Percentiles rank a stretch among this genome's conserved stretches.
Conservation (phyloP, 2,113 vertebrate species). For the Apodemus sylvaticus region DNA sequence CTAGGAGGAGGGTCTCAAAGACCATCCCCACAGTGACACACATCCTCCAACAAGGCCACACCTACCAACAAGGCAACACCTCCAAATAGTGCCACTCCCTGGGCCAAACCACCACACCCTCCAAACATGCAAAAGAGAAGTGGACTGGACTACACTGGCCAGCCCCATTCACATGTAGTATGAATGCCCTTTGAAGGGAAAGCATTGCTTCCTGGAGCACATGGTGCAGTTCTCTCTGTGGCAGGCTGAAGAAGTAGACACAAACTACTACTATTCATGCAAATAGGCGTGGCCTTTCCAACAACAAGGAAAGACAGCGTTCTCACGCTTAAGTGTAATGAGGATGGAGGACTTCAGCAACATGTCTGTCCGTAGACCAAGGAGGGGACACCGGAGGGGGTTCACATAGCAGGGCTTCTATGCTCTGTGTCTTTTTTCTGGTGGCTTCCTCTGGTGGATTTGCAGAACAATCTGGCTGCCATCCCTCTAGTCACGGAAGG, state of each 20-base stretch:
- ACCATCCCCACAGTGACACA: no score
- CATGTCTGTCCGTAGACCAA: not conserved
- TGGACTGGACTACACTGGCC: not conserved
- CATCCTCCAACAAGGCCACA: no score
- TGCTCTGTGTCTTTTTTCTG: not conserved
- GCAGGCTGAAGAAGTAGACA: not conserved
- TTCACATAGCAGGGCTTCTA: not conserved
- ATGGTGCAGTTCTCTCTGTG: not conserved
- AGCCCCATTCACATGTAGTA: not conserved
- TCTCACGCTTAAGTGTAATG: not conserved
- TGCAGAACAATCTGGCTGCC: not conserved
- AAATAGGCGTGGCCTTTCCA: not conserved
- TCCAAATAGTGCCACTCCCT: no score
- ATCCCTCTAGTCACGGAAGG: not conserved
- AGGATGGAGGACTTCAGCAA: not conserved
- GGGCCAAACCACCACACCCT: no score
- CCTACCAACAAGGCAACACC: no score
- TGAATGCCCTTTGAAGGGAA: not conserved
- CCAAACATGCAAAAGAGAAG: not conserved
- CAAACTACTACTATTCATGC: not conserved
- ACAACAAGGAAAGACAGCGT: not conserved
- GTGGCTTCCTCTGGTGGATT: not conserved
- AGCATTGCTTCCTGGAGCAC: not conserved
- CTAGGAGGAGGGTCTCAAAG: no score
- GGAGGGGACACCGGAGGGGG: not conserved